These are phyloP conservation scores for Myrmecobius fasciatus DNA, from an alignment of 2,113 vertebrate genomes.

Conservation along the genomic window DNA sequence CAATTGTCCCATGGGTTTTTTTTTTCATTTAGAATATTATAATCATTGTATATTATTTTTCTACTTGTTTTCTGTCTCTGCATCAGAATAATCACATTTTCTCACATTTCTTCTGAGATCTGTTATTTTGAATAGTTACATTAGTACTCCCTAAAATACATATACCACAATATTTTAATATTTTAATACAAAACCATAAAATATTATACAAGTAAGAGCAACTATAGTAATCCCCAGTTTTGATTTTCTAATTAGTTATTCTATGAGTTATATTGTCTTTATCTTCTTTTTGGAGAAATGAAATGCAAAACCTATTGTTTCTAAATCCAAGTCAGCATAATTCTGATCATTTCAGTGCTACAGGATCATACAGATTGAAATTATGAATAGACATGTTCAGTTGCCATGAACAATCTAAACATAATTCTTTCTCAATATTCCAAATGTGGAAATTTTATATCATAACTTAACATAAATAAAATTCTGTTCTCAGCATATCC, in stretches of 20 bases:
- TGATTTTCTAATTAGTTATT: background rate
- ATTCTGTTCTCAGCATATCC: constrained; percentile 41
- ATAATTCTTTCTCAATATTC: background rate
- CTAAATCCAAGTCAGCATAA: background rate
- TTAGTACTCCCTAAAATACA: background rate
- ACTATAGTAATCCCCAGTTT: background rate
- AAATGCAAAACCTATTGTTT: background rate
- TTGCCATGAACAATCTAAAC: background rate
- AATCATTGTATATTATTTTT: background rate
- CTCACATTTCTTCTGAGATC: background rate
- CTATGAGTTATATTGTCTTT: background rate
- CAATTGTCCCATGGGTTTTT: background rate
- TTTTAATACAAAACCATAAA: background rate
- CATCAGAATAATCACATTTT: background rate
- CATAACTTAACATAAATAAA: constrained; percentile 31
- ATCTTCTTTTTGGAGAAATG: background rate
- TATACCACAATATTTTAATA: background rate
- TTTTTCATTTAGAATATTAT: background rate
- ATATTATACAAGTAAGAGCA: background rate
- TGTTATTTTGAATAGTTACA: background rate
- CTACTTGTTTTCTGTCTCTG: background rate
- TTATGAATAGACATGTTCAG: background rate
- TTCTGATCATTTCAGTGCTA: background rate
- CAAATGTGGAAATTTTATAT: background rate
- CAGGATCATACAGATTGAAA: background rate